Conservation (phyloP, 2,888 invertebrate species). For the Oscheius sp. region DNA sequence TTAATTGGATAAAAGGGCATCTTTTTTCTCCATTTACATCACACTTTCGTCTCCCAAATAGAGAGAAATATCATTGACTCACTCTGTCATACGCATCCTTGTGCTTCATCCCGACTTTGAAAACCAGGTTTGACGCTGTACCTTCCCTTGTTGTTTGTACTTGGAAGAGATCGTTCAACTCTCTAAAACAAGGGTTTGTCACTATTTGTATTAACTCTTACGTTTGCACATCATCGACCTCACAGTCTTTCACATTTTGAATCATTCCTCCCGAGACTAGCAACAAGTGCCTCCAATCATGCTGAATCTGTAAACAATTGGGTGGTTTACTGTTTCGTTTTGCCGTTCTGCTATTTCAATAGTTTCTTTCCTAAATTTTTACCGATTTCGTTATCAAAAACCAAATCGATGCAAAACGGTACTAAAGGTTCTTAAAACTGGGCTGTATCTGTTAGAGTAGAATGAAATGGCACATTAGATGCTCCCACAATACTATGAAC, state of each 20-base stretch:
- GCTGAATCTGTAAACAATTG: constrained; percentile 44
- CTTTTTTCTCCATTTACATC: background rate
- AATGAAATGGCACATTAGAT: too few relatives aligned
- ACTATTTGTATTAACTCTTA: background rate
- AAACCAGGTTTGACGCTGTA: constrained; percentile 44
- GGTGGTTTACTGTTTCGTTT: too few relatives aligned
- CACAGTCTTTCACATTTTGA: constrained; percentile 50
- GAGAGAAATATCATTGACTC: constrained; percentile 8
- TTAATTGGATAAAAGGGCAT: too few relatives aligned
- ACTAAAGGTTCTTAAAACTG: too few relatives aligned
- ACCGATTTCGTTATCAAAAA: too few relatives aligned
- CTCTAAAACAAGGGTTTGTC: constrained; percentile 35
- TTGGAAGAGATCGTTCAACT: constrained; percentile 37
- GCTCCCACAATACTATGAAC: too few relatives aligned
- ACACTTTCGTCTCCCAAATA: background rate
- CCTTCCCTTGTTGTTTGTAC: constrained; percentile 43
- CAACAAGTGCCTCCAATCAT: constrained; percentile 44
- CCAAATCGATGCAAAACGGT: too few relatives aligned
- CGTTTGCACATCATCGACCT: constrained; percentile 46
- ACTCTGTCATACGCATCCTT: constrained; percentile 44
- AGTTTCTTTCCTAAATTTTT: too few relatives aligned
- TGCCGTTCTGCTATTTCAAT: too few relatives aligned
- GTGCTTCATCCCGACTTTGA: constrained; percentile 44
- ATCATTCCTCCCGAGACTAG: constrained; percentile 52
- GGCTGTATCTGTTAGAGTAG: too few relatives aligned